Evolutionary conservation across 2,113 vertebrate species (phyloP), one percentile per base, ranked within the genome.

Genomic region (Halcyon senegalensis): DNA sequence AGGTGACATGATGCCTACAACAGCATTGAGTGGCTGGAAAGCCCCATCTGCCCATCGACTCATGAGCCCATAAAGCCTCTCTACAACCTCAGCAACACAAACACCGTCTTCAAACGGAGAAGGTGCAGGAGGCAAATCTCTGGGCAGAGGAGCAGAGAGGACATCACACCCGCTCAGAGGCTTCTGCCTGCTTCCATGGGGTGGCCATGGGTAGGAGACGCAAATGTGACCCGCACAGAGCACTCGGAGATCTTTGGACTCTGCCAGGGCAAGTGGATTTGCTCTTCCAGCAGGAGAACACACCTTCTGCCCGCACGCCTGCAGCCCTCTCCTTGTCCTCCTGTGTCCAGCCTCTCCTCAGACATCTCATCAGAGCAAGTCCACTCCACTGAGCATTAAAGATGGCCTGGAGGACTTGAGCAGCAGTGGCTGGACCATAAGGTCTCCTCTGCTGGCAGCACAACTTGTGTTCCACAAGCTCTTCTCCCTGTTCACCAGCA

Each of bases 211-310:
- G 50, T 13, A 30, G 24, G 27, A 19, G 35, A 56, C 11, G 20
- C 0, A 3, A 53, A 43, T 0, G 0, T 39, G 48, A 46, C 44
- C n/a, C 51, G 15, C 7, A 2, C 1, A 1, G 53, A 85, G 48
- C 92, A 46, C 31, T 27, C 7, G 0, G 25, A 79, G 76, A 86
- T 35, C 30, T 85, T 60, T 68, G 64, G 64, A 51, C 28, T 84
- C 55, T 66, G 64, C 27, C 2, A 79, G 20, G 28, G 37, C 23
- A 56, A 46, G 16, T 62, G 41, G 51, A 89, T 93, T 94, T 90
- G 48, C 56, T 83, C 35, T 93, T 86, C 70, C 82, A 77, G 74
- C 20, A 56, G 24, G 19, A 87, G 16, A 59, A 63, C 31, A 70
- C 19, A n/a, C 17, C 28, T 92, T 72, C 60, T 84, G 46, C 68